Evolutionary conservation across 1,140 invertebrate genomes (phyloP), one percentile per base, ranked within the genome.

Genomic region (Charaxes varanes): DNA sequence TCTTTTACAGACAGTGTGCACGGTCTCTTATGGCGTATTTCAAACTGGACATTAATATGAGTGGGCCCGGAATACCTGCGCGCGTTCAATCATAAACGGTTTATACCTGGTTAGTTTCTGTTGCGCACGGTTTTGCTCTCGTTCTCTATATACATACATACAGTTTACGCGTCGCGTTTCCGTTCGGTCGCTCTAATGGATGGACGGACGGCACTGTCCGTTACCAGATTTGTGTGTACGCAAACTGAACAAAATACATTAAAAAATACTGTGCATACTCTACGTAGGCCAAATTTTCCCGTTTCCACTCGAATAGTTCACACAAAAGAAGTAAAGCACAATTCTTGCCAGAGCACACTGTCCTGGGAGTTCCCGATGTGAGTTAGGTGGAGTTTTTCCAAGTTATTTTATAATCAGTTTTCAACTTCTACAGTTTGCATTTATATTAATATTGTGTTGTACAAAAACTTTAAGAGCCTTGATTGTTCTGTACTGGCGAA

Each of bases 21-120:
- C 21, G 43, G 31, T 38, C n/a, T n/a, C 43, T 16, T 40, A 40
- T 14, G 46, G 19, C 73, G 69, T 77, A 78, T 73, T 70, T 80
- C 71, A 69, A 73, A 67, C 69, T 53, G 40, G 41, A 54, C 55
- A 77, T 78, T 78, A 78, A 77, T 78, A 78, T 70, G 46, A 53
- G 53, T 54, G 51, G 49, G 57, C 47, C 65, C 57, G 66, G 62
- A 76, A 80, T 80, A 80, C 65, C 76, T 74, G 71, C 36, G 58
- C 53, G 64, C 61, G 59, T 70, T 82, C 72, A 77, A 82, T 82
- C 78, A 82, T 82, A 82, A 69, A 53, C 41, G 59, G 58, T 53
- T 53, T 53, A 62, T 71, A 74, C 78, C 74, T 82, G 78, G 72
- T 79, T 77, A 76, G 72, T 76, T 79, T 81, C 77, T 68, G 58